Evolutionary conservation across 2,113 vertebrate genomes (phyloP).

Genomic region (Eulemur rufifrons): DNA sequence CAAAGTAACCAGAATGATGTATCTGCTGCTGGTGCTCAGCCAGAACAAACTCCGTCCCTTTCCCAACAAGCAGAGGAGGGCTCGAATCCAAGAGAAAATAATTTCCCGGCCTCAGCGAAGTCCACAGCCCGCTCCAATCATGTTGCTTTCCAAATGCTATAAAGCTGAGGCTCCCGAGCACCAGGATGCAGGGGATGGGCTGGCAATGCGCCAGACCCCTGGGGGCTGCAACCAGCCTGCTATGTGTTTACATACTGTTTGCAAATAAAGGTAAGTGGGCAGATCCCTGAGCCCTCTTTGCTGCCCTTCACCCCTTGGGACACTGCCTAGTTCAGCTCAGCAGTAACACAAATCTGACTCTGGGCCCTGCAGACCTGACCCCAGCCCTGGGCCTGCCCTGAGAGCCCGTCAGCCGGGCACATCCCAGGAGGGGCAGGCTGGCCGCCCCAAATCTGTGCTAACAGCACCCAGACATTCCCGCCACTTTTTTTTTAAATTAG

Average conservation of each 20-base stretch:
- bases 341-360: background rate
- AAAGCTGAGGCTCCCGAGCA: background rate
- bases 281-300: background rate
- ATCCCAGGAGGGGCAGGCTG: background rate
- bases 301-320: background rate
- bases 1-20: background rate
- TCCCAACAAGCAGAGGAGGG: constrained; percentile 38
- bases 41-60: constrained; percentile 29
- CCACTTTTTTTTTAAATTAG: background rate
- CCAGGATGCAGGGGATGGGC: background rate
- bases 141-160: constrained; percentile 28
- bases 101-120: constrained; percentile 19
- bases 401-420: too few species aligned
- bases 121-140: constrained; percentile 15
- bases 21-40: background rate
- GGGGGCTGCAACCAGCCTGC: background rate
- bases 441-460: background rate
- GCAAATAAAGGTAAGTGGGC: background rate
- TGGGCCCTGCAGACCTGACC: background rate
- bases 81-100: constrained; percentile 46
- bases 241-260: background rate
- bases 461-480: background rate
- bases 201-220: background rate
- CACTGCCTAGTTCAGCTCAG: background rate
- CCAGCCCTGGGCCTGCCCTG: background rate